These are phyloP conservation scores for Megastigmus dorsalis DNA, from an alignment of 2,888 invertebrate genomes.

Conservation along the genomic window DNA sequence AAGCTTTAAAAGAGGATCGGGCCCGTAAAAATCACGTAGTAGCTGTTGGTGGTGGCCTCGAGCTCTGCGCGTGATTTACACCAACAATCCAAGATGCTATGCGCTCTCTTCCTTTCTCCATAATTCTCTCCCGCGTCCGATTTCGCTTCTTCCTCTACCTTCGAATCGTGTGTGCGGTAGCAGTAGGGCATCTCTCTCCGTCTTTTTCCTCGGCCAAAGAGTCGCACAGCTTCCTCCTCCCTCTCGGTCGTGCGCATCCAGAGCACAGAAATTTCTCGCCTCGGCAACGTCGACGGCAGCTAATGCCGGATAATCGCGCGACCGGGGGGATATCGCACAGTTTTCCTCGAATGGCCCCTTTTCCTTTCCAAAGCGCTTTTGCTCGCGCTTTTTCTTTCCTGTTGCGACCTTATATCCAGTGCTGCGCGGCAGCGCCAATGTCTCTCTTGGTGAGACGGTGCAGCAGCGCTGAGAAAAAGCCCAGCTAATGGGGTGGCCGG, in stretches of 20 bases:
- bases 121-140: slow-evolving; percentile 37
- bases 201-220: too few relatives aligned
- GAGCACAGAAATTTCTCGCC: slow-evolving; percentile 19
- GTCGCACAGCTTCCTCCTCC: background rate
- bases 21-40: too few relatives aligned
- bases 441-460: too few relatives aligned
- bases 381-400: background rate
- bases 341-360: background rate
- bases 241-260: background rate
- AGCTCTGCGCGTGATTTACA: slow-evolving; percentile 48
- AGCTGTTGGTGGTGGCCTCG: too few relatives aligned
- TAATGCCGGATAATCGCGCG: slow-evolving; percentile 42
- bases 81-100: slow-evolving; percentile 41
- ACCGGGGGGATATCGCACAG: slow-evolving; percentile 8
- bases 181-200: too few relatives aligned
- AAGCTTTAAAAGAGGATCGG: too few relatives aligned
- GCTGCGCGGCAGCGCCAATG: too few relatives aligned
- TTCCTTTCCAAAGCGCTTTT: background rate
- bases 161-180: too few relatives aligned
- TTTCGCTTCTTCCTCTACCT: slow-evolving; percentile 3
- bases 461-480: too few relatives aligned
- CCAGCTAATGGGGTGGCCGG: too few relatives aligned
- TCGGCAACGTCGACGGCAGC: background rate
- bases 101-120: slow-evolving; percentile 1
- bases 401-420: too few relatives aligned